Percentiles rank a stretch among this genome's conserved stretches.
Evolutionary conservation across 2,797 vertebrate species (phyloP).

Genomic region (Sebastes matsubarae): DNA sequence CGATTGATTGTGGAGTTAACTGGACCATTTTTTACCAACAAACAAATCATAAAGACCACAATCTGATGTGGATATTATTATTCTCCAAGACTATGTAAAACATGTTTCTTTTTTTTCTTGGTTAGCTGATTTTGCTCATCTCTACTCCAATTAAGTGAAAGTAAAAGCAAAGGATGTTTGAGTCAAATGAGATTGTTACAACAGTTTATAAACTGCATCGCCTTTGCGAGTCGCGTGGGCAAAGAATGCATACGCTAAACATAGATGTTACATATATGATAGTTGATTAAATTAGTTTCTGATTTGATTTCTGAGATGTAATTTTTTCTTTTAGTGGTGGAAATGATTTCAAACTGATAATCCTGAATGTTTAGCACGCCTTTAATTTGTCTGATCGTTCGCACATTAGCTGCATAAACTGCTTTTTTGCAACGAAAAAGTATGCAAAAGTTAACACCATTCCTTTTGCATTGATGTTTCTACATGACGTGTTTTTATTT

Average conservation of each 20-base stretch:
- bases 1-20: conserved; percentile 2
- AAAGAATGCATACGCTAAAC: background rate
- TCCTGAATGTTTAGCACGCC: background rate
- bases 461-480: background rate
- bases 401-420: background rate
- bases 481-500: background rate
- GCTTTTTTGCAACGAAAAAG: background rate
- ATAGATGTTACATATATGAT: background rate
- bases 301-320: background rate
- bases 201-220: background rate
- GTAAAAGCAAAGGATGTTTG: background rate
- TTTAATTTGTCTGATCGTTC: background rate
- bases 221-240: background rate
- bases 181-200: background rate
- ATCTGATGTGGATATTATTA: background rate
- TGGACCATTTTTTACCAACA: background rate
- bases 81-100: background rate
- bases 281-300: background rate
- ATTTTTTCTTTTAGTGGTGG: background rate
- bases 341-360: background rate
- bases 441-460: background rate
- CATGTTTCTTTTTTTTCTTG: too few species aligned
- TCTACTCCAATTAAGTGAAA: background rate
- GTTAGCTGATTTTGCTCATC: background rate
- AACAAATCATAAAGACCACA: background rate